These are phyloP conservation scores for Sparus aurata DNA, from an alignment of 2,797 vertebrate genomes.

Conservation along the genomic window DNA sequence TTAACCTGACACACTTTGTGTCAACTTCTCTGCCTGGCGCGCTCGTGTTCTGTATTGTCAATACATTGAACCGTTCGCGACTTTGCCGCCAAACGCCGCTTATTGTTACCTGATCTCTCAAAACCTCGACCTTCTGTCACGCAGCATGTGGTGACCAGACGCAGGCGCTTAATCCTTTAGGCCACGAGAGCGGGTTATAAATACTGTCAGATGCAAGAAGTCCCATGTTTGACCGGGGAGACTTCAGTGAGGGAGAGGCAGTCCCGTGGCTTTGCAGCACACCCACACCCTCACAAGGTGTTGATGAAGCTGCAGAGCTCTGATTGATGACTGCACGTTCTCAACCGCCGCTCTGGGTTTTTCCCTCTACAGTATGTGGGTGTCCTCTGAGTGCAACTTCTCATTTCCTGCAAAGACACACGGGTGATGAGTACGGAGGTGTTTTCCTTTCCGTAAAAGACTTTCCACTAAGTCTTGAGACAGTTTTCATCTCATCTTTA, in stretches of 20 bases:
- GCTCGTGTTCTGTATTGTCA: conserved; percentile 34
- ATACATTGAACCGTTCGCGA: conserved; percentile 42
- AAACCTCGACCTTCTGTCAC: conserved; percentile 6
- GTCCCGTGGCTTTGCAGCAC: conserved; percentile 48
- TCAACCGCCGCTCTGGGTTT: conserved; percentile 46
- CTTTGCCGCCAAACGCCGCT: conserved; percentile 24
- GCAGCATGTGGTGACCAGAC: conserved; percentile 63
- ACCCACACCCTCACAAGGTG: conserved; percentile 55
- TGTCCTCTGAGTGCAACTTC: conserved; percentile 61
- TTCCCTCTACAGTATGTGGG: conserved; percentile 64
- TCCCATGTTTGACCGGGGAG: conserved; percentile 21
- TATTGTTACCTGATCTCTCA: conserved; percentile 54
- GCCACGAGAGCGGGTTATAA: conserved; percentile 50
- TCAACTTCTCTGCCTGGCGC: conserved; percentile 57
- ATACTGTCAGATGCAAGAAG: conserved; percentile 39
- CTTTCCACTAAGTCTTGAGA: not conserved
- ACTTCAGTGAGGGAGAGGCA: conserved; percentile 34
- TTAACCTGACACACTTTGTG: conserved; percentile 79
- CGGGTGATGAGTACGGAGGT: conserved; percentile 37
- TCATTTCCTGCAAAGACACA: conserved; percentile 71
- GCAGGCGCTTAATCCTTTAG: conserved; percentile 29
- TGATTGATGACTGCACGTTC: conserved; percentile 77
- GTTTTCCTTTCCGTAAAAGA: conserved; percentile 22
- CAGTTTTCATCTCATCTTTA: conserved; percentile 35
- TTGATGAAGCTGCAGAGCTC: conserved; percentile 64